Evolutionary conservation across 2,797 vertebrate genomes (phyloP).

Genomic region (Rhadinocentrus ornatus): DNA sequence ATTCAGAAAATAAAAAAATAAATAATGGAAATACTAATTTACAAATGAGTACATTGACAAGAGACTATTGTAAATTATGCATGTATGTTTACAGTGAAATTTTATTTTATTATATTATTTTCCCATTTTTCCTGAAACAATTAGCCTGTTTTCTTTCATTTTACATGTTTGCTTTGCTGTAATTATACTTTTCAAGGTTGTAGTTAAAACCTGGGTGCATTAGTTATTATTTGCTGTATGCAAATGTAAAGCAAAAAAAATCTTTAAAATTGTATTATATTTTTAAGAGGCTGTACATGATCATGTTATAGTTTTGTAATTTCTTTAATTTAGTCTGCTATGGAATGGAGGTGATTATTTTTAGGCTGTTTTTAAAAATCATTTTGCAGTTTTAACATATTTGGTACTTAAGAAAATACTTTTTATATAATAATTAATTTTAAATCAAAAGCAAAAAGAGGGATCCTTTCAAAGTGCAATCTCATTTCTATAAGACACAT

Average conservation of each 20-base stretch:
- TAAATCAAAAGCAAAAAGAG: not conserved
- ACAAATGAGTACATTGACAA: not conserved
- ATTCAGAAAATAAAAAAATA: not conserved
- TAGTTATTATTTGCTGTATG: not conserved
- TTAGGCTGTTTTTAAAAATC: not conserved
- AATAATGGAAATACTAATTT: not conserved
- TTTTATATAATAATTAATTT: not conserved
- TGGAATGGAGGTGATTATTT: not conserved
- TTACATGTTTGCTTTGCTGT: not conserved
- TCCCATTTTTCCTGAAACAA: not conserved
- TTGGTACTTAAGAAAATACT: accelerated
- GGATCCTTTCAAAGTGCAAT: constrained; percentile 38
- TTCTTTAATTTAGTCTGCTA: not conserved
- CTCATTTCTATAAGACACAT: constrained; percentile 64
- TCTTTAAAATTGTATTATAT: not conserved
- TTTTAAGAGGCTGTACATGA: accelerated
- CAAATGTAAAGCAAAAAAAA: not conserved
- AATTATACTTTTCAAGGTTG: not conserved
- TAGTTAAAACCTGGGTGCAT: not conserved
- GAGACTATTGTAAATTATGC: not conserved
- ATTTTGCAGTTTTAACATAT: not conserved
- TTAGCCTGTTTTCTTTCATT: not conserved
- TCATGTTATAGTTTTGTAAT: not conserved
- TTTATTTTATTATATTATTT: not conserved
- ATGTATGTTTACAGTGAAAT: not conserved